Base-by-base conservation (phyloP, 2,888 invertebrate genomes). In the Subacronicta megacephala region DNA sequence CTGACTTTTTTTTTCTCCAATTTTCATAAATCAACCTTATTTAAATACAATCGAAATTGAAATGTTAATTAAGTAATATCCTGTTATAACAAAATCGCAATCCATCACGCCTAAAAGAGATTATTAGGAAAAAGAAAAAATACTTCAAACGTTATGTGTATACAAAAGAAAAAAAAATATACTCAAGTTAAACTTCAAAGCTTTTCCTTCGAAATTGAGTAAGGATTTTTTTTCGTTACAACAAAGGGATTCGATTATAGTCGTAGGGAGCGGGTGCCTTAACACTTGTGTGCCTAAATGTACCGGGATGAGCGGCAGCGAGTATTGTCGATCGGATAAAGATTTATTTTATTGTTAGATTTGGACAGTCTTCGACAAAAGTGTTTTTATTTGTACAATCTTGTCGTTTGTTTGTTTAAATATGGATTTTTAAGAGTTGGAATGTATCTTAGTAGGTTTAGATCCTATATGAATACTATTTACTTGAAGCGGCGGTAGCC, bases 211-310 rank as follows among this genome's bases (percentile, higher is more conserved):
- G 73, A 78, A 82, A 82, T 84, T 78, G 75, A 77, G 76, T 71
- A 61, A 69, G 71, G 73, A 65, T 77, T 80, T n/a, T 82, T 81
- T 26, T 81, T 80, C 67, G 59, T 62, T 72, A 77, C 77, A 78
- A 82, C 84, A 83, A 84, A 83, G 73, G 76, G 75, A 82, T 83
- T 84, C 80, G 81, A 84, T 83, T 82, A 83, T 79, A 72, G 71
- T 58, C 71, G 62, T 71, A 66, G 71, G 69, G 77, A 81, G 64
- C 74, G 67, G 53, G 64, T 17, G 41, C 53, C 38, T 59, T 49
- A 45, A 64, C 60, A 67, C 54, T 67, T 49, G 61, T 65, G 70
- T 64, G 65, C 61, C 65, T 72, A 9, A 68, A 51, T 41, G 44
- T 64, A 54, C 12, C 7, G 9, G 43, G 40, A 45, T 20, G 17